A percentile compares a stretch with the other conserved stretches of the same genome.
These are phyloP conservation scores for Botia almorhae DNA, from an alignment of 2,797 vertebrate species.

Conservation along the genomic window DNA sequence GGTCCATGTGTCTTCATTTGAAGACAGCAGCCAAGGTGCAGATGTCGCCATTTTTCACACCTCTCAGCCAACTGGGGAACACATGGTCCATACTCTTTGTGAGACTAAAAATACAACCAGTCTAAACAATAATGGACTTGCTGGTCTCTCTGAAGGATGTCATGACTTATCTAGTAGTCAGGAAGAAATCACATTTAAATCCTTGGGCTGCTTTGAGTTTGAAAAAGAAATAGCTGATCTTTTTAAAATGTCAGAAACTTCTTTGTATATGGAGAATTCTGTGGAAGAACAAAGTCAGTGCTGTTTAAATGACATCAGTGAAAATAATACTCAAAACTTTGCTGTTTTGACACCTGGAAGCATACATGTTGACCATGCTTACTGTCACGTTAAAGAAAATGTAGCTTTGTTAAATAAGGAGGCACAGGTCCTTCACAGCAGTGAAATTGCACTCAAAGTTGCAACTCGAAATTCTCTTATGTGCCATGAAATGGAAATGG, in stretches of 20 bases:
- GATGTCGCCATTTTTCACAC: not conserved
- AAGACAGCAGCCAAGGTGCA: conserved; percentile 5
- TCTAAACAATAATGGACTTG: not conserved
- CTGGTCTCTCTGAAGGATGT: not conserved
- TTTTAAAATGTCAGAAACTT: conserved; percentile 47
- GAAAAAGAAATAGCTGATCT: conserved; percentile 65
- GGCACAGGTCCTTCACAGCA: not conserved
- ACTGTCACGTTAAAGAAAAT: conserved; percentile 19
- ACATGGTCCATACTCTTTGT: not conserved
- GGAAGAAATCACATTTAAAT: conserved; percentile 65
- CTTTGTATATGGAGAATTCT: conserved; percentile 34
- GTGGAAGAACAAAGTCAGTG: not conserved
- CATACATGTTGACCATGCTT: conserved; percentile 18
- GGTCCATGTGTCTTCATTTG: not conserved
- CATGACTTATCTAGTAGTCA: not conserved
- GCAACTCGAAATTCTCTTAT: not conserved
- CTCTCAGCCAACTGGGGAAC: not conserved
- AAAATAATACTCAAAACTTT: not conserved
- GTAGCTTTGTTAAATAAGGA: conserved; percentile 8
- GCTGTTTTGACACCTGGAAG: conserved; percentile 25
- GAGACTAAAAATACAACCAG: not conserved
- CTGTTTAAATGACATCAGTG: not conserved
- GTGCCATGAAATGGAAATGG: not conserved
- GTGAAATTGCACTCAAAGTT: not conserved
- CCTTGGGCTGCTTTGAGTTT: conserved; percentile 66